These are phyloP conservation scores for Notothenia rossii DNA, from an alignment of 2,113 vertebrate genomes.

Conservation along the genomic window DNA sequence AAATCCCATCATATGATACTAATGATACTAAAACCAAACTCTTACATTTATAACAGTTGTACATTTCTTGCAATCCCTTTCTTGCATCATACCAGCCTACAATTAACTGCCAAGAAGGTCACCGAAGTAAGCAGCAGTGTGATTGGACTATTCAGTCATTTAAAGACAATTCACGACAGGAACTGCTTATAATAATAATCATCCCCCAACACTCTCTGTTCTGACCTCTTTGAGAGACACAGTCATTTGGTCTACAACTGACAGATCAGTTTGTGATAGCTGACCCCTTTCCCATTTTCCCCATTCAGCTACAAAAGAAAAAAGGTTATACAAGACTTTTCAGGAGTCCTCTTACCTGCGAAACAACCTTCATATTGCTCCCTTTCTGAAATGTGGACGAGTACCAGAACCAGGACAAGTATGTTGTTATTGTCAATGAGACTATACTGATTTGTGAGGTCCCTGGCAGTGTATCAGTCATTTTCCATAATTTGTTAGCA, in stretches of 20 bases:
- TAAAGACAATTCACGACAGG: no score
- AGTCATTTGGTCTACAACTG: background rate
- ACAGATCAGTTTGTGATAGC: background rate
- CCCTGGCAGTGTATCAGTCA: no score
- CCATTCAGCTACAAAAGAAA: background rate
- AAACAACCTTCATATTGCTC: background rate
- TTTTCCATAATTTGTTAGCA: background rate
- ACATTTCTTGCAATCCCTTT: constrained; percentile 18
- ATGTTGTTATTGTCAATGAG: background rate
- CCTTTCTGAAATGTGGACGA: background rate
- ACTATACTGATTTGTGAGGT: no score
- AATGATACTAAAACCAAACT: constrained; percentile 1
- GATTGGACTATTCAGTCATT: no score
- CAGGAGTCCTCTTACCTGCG: background rate
- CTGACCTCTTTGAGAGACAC: background rate
- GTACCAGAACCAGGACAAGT: background rate
- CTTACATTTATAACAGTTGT: background rate
- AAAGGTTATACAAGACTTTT: background rate
- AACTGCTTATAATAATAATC: background rate
- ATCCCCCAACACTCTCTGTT: background rate
- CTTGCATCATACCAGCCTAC: background rate
- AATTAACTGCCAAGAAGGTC: constrained; percentile 1
- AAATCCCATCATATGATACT: background rate
- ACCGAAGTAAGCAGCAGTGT: constrained; percentile 10
- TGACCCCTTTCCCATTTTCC: background rate